Evolutionary conservation across 2,888 invertebrate genomes (phyloP).

Genomic region (Eupeodes luniger): DNA sequence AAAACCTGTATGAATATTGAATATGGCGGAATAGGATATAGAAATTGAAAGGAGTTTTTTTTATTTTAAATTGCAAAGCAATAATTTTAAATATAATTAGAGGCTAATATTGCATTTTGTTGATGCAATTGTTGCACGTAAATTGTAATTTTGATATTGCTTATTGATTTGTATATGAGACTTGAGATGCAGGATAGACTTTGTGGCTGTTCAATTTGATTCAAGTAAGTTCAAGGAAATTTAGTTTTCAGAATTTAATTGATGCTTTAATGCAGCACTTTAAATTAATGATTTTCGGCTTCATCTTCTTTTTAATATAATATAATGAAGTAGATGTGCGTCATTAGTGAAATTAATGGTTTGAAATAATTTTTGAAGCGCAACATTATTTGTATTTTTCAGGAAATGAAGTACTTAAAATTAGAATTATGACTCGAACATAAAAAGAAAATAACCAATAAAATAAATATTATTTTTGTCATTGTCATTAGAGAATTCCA

Average conservation of each 20-base stretch:
- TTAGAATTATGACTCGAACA: background rate
- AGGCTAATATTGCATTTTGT: background rate
- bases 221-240: no score
- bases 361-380: slow-evolving; percentile 2
- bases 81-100: background rate
- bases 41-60: background rate
- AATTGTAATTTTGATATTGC: background rate
- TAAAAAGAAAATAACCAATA: background rate
- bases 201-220: no score
- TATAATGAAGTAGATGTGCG: background rate
- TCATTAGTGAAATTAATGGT: background rate
- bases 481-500: background rate
- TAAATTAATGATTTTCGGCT: background rate
- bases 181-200: no score
- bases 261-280: background rate
- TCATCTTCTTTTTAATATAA: background rate
- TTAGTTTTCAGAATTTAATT: background rate
- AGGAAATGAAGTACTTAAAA: slow-evolving; percentile 19
- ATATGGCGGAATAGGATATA: background rate
- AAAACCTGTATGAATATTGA: background rate
- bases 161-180: background rate
- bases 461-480: background rate
- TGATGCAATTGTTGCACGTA: background rate
- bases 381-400: background rate
- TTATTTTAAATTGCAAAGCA: background rate